Percentiles rank a stretch among this genome's conserved stretches.
Evolutionary conservation across 2,888 invertebrate genomes (phyloP).

Genomic region (Synergus japonicus): DNA sequence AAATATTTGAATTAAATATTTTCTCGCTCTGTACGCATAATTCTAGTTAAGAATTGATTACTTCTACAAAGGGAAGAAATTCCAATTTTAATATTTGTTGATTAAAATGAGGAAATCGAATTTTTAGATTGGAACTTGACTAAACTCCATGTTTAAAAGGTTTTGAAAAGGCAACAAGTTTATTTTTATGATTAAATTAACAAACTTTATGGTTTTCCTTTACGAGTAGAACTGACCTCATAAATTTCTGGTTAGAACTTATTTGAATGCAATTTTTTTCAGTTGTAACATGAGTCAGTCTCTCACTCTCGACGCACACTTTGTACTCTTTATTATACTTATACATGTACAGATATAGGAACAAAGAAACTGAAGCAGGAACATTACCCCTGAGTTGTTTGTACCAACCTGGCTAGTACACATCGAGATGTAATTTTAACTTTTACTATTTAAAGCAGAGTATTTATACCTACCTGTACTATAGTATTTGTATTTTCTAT

Average conservation of each 20-base stretch:
- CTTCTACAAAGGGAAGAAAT: too few species aligned
- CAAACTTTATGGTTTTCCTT: not conserved
- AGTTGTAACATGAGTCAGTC: constrained; percentile 4
- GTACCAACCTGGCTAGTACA: constrained; percentile 18
- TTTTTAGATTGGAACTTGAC: too few species aligned
- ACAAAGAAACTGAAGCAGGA: not conserved
- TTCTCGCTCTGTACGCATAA: too few species aligned
- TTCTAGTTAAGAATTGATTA: too few species aligned
- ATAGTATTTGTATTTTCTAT: constrained; percentile 1
- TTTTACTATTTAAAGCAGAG: not conserved
- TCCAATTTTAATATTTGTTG: too few species aligned
- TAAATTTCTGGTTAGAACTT: not conserved
- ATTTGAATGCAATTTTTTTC: not conserved
- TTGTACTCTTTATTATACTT: constrained; percentile 53
- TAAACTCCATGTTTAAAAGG: not conserved
- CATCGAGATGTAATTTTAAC: not conserved
- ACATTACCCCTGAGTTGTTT: not conserved
- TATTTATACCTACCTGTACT: constrained; percentile 25
- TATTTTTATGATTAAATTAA: not conserved
- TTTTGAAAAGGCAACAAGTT: not conserved
- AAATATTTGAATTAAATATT: too few species aligned
- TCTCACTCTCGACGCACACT: constrained; percentile 3
- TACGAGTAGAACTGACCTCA: not conserved
- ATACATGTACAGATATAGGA: constrained; percentile 59
- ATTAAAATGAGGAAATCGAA: too few species aligned